Base-by-base conservation (phyloP, 2,113 vertebrate genomes). In the Bostrychus sinensis region DNA sequence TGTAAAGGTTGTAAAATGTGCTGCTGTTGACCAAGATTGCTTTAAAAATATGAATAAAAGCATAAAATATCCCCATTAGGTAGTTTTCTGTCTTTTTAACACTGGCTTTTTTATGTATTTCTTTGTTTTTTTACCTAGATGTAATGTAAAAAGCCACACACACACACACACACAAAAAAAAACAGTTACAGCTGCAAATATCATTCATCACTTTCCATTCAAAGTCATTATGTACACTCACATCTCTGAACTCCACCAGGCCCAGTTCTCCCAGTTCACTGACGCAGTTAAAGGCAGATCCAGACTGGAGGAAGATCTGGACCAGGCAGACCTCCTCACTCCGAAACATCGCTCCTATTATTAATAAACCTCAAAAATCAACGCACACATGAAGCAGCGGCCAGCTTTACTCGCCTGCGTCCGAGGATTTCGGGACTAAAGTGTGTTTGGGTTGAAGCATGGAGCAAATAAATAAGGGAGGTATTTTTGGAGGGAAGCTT, bases 261-360 rank as follows among this genome's bases (percentile, higher is more conserved):
- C 96, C 96, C 11, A 98, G 92, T 86, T 98, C 96, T 85, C 96
- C 96, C 86, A 98, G 86, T 77, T 98, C 96, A 36, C 95, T 97
- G 88, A 98, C 95, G 5, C 96, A 98, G 86, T 95, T 96, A 62
- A 97, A 98, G 0, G 96, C 96, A 25, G 96, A 95, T 89, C 96
- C 96, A 0, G 95, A 95, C 81, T 98, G 96, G 12, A 97, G 93
- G 37, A 97, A 97, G 4, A 98, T 93, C 92, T 98, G 96, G 2
- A 95, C 95, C 80, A 98, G 88, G 0, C 95, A 96, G 94, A 98
- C 96, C 90, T 98, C 95, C 81, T 98, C 95, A 34, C 95, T 97
- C 53, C 95, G 88, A 91, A 98, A 98, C 42, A 97, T 91, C 65
- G 95, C 95, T 81, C 94, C 95, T 94, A 96, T 96, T 83, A 34